Evolutionary conservation across 1,140 invertebrate species (phyloP).

Genomic region (Bradynema listronoti): DNA sequence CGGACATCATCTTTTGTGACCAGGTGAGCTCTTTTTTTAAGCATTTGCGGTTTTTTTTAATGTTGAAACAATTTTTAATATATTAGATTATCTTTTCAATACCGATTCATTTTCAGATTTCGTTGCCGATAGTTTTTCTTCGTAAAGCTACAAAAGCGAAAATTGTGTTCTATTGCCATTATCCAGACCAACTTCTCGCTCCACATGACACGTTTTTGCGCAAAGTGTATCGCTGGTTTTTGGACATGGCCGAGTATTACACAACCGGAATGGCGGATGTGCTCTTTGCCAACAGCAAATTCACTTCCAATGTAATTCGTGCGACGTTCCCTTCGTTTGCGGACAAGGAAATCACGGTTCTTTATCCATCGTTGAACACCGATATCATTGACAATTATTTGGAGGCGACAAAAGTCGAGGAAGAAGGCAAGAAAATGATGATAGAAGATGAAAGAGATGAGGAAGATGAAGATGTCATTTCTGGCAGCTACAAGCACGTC

Average conservation of each 20-base stretch:
- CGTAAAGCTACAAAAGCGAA: constrained; percentile 63
- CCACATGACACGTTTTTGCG: constrained; percentile 63
- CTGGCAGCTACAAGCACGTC: too few relatives aligned
- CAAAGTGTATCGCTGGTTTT: constrained; percentile 71
- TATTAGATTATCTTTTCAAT: too few relatives aligned
- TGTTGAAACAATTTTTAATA: constrained; percentile 2
- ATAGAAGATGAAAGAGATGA: neutral
- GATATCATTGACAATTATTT: constrained; percentile 66
- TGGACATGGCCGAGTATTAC: constrained; percentile 84
- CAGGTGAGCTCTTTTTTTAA: constrained; percentile 81
- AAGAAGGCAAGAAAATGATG: constrained; percentile 3
- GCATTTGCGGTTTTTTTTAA: constrained; percentile 62
- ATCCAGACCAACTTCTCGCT: constrained; percentile 84
- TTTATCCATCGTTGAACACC: constrained; percentile 74
- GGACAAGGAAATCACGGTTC: constrained; percentile 65
- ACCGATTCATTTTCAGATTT: constrained; percentile 40
- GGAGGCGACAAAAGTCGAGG: neutral
- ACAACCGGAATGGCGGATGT: constrained; percentile 67
- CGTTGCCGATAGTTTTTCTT: constrained; percentile 47
- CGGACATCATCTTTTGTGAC: constrained; percentile 84
- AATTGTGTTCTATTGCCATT: constrained; percentile 93
- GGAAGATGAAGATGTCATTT: neutral
- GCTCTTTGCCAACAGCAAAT: constrained; percentile 88
- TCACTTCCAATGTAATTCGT: constrained; percentile 64
- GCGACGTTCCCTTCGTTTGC: constrained; percentile 56